A percentile compares a stretch with the other conserved stretches of the same genome.
These are phyloP conservation scores for Eriosoma lanigerum DNA, from an alignment of 1,140 invertebrate genomes.

Conservation along the genomic window DNA sequence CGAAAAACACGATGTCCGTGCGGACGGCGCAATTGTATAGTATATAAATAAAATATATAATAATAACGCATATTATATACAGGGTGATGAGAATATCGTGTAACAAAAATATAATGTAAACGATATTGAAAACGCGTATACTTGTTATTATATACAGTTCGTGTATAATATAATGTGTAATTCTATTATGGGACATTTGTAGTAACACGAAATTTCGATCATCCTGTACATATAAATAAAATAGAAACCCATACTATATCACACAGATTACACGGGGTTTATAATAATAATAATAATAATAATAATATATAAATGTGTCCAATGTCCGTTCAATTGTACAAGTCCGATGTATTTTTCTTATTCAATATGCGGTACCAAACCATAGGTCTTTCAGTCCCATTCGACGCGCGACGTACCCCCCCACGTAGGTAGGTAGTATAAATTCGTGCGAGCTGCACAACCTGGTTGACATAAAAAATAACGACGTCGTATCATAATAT, in stretches of 20 bases:
- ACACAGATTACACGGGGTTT: background rate
- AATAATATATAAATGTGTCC: background rate
- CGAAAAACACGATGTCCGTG: background rate
- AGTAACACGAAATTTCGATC: too few species aligned
- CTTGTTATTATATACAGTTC: too few species aligned
- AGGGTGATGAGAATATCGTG: too few species aligned
- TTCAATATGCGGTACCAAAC: too few species aligned
- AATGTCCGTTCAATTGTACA: background rate
- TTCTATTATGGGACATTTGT: too few species aligned
- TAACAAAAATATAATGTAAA: too few species aligned
- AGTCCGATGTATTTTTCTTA: background rate
- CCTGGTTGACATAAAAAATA: constrained; percentile 24
- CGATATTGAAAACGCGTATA: too few species aligned
- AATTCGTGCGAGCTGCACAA: background rate
- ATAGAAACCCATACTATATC: background rate
- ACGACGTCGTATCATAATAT: constrained; percentile 30
- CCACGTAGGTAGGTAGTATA: background rate
- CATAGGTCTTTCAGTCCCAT: too few species aligned
- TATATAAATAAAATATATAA: too few species aligned
- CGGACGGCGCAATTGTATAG: background rate
- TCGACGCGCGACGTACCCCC: background rate
- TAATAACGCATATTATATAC: too few species aligned
- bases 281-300: background rate
- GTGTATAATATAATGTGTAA: too few species aligned
- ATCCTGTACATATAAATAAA: background rate